Evolutionary conservation across 2,113 vertebrate species (phyloP).

Genomic region (Pituophis catenifer): DNA sequence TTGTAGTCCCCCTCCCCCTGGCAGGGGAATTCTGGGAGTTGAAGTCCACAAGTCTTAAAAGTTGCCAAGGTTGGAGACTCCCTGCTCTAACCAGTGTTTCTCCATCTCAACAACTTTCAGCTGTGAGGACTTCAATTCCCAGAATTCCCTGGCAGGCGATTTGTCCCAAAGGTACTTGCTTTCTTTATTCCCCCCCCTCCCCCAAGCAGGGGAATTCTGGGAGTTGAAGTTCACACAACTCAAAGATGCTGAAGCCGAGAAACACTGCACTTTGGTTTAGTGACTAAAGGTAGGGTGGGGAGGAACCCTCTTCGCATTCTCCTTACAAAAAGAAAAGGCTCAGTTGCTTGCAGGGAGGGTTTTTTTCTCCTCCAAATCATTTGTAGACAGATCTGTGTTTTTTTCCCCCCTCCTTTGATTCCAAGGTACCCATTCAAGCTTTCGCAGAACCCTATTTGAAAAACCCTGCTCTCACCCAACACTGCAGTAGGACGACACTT

Average conservation of each 20-base stretch:
- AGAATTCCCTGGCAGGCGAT: not conserved
- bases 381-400: not conserved
- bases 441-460: not conserved
- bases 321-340: not conserved
- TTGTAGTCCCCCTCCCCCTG: not conserved
- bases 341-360: not conserved
- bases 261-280: not conserved
- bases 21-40: not conserved
- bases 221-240: not conserved
- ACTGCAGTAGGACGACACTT: not conserved
- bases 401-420: not conserved
- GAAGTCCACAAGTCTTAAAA: not conserved
- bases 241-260: not conserved
- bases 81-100: not conserved
- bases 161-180: too few relatives aligned
- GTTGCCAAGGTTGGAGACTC: too few relatives aligned
- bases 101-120: not conserved
- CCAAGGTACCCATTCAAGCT: not conserved
- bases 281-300: too few relatives aligned
- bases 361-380: not conserved
- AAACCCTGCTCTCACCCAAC: not conserved
- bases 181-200: too few relatives aligned
- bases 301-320: not conserved
- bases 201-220: not conserved
- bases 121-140: not conserved